These are phyloP conservation scores for Pteruthius melanotis DNA, from an alignment of 2,113 vertebrate species.

Conservation along the genomic window DNA sequence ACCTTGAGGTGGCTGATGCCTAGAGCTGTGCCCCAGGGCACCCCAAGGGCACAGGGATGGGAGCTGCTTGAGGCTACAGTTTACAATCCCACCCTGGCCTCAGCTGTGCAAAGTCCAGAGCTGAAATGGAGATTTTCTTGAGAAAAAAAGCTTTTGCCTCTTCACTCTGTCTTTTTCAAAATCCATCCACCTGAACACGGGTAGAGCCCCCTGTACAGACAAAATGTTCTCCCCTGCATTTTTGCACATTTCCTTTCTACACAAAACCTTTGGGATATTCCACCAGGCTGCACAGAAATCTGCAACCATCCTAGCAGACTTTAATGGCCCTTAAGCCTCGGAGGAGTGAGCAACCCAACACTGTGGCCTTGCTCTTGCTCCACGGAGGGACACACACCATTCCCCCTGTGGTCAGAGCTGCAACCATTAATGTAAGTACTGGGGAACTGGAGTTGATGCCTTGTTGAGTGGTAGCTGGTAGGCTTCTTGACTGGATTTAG, in stretches of 20 bases:
- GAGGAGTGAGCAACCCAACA: not conserved
- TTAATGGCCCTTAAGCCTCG: not conserved
- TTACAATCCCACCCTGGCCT: not conserved
- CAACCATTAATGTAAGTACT: not conserved
- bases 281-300: not conserved
- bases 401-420: not conserved
- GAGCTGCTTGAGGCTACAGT: not conserved
- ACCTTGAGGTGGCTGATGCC: not conserved
- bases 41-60: accelerated
- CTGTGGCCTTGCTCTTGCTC: not conserved
- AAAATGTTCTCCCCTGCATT: not conserved
- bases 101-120: not conserved
- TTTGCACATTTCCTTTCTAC: not conserved
- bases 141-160: not conserved
- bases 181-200: not conserved
- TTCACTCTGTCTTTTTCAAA: not conserved
- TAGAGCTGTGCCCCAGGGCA: no score
- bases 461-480: not conserved
- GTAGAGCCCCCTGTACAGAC: not conserved
- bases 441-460: not conserved
- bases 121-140: not conserved
- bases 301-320: not conserved
- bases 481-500: not conserved
- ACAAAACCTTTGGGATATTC: not conserved
- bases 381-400: accelerated